A percentile compares a stretch with the other conserved stretches of the same genome.
Conservation (phyloP, 2,797 vertebrate species). For the Diglossa cyanea region DNA sequence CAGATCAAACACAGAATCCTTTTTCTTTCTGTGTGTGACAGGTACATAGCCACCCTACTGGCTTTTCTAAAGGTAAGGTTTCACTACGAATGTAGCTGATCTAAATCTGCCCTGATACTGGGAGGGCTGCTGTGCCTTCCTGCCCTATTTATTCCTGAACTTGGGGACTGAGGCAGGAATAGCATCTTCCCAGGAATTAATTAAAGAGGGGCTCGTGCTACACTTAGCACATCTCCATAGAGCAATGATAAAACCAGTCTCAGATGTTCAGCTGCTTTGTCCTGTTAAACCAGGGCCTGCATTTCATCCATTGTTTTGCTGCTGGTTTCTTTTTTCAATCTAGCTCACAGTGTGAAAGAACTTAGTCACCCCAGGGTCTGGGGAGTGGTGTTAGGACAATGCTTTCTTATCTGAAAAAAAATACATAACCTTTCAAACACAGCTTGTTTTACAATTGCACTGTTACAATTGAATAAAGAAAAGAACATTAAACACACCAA, state of each 20-base stretch:
- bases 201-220: not conserved
- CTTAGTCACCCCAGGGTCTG: not conserved
- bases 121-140: not conserved
- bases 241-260: not conserved
- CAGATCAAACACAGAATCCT: not conserved
- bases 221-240: not conserved
- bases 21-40: not conserved
- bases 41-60: not conserved
- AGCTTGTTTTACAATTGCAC: not conserved
- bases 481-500: not conserved
- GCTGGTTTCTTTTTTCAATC: not conserved
- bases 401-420: not conserved
- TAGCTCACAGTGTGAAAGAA: not conserved
- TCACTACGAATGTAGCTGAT: not conserved
- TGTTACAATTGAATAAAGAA: not conserved
- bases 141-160: not conserved
- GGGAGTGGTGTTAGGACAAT: not conserved
- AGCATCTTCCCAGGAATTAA: not conserved
- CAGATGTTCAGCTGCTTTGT: not conserved
- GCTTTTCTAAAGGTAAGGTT: not conserved
- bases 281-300: not conserved
- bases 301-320: not conserved
- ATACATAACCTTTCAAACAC: not conserved
- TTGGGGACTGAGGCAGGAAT: not conserved
- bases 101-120: not conserved